These are phyloP conservation scores for Acrobasis suavella DNA, from an alignment of 2,888 invertebrate species.

Conservation along the genomic window DNA sequence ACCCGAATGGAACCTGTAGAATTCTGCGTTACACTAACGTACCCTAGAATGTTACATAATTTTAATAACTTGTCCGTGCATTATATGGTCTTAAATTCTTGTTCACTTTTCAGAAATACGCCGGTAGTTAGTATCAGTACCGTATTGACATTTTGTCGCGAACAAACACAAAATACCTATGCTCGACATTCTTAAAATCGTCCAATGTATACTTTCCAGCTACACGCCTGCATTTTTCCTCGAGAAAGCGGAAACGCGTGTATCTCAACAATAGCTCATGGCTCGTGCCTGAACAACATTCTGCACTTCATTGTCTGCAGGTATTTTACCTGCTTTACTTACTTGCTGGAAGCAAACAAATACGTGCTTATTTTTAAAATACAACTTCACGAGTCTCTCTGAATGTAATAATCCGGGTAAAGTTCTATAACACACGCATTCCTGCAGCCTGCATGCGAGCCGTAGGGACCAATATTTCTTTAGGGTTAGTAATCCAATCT, in stretches of 20 bases:
- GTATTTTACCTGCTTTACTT: conserved; percentile 39
- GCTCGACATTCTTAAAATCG: conserved; percentile 46
- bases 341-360: background rate
- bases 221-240: conserved; percentile 76
- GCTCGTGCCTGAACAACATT: conserved; percentile 69
- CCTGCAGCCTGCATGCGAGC: conserved; percentile 24
- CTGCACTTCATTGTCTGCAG: conserved; percentile 60
- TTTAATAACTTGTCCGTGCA: background rate
- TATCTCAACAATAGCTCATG: conserved; percentile 71
- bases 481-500: conserved; percentile 69
- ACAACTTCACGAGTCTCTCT: background rate
- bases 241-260: conserved; percentile 81
- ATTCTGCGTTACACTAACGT: conserved; percentile 6
- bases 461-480: conserved; percentile 34
- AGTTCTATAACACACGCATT: conserved; percentile 14
- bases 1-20: conserved; percentile 18
- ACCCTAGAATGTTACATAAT: conserved; percentile 9
- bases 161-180: conserved; percentile 8
- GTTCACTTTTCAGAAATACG: background rate
- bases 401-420: background rate
- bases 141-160: conserved; percentile 2
- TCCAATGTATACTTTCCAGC: conserved; percentile 71
- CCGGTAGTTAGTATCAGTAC: background rate
- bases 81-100: background rate
- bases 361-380: background rate